phyloP scores from a whole-genome alignment of 2,113 vertebrate genomes.

The Lasiurus cinereus region DNA sequence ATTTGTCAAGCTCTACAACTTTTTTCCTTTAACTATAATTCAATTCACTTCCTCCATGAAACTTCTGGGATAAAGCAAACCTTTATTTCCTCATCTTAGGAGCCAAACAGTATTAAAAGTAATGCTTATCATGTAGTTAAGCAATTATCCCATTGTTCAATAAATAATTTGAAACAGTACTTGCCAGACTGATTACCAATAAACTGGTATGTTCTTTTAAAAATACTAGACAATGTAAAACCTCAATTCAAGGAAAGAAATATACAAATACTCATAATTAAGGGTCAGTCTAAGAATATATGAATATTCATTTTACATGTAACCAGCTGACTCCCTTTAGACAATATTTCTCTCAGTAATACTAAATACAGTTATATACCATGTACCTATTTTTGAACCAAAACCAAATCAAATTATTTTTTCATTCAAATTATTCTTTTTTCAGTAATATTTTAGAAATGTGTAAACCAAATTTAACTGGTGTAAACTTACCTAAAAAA shows the following conservation, averaged over 20 bases:
- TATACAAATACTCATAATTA: constrained; percentile 23
- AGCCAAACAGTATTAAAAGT: not conserved
- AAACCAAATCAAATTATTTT: not conserved
- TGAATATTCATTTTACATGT: not conserved
- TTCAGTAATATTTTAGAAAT: constrained; percentile 41
- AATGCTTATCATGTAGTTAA: not conserved
- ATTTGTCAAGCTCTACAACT: constrained; percentile 5
- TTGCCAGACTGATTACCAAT: not conserved
- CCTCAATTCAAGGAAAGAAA: not conserved
- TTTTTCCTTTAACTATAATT: constrained; percentile 2
- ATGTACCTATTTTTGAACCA: not conserved
- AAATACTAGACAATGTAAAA: constrained; percentile 18
- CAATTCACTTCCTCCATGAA: not conserved
- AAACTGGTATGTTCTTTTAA: not conserved
- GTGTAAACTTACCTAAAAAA: constrained; percentile 2
- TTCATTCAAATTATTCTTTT: not conserved
- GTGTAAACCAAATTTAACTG: constrained; percentile 2
- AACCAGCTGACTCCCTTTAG: not conserved
- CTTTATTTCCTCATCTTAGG: not conserved
- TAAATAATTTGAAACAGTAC: constrained; percentile 1
- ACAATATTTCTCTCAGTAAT: not conserved
- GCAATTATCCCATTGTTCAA: not conserved
- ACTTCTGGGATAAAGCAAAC: not conserved
- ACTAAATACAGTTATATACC: not conserved
- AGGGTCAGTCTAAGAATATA: not conserved